phyloP scores from a whole-genome alignment of 2,888 invertebrate species.

The Thysanoteuthis rhombus region DNA sequence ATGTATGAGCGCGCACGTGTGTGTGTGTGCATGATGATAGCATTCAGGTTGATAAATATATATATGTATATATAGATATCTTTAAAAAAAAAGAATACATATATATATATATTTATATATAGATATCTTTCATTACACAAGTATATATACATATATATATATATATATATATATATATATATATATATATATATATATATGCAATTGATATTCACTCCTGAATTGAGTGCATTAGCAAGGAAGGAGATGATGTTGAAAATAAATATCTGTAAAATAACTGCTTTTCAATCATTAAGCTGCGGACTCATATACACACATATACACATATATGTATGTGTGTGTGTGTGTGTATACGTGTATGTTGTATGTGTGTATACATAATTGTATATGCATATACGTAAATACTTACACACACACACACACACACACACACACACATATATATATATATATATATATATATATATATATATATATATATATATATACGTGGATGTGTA shows the following conservation, averaged over 20 bases:
- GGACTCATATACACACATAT: too few species aligned
- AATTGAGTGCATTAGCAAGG: too few species aligned
- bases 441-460: not conserved
- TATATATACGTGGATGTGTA: slow-evolving; percentile 1
- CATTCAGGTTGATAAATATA: not conserved
- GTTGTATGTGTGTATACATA: not conserved
- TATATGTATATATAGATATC: not conserved
- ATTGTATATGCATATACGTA: not conserved
- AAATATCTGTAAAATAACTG: too few species aligned
- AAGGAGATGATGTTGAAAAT: too few species aligned
- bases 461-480: slow-evolving; percentile 21
- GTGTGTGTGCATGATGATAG: not conserved
- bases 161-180: not conserved
- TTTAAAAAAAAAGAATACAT: too few species aligned
- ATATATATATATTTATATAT: not conserved
- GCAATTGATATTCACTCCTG: too few species aligned
- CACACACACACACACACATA: not conserved
- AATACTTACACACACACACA: not conserved
- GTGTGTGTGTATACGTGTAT: not conserved
- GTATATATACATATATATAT: not conserved
- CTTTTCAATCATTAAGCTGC: too few species aligned
- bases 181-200: not conserved
- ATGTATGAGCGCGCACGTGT: not conserved
- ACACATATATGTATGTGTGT: not conserved
- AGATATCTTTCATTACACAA: not conserved